Base-by-base conservation (phyloP, 2,113 vertebrate species). In the Osmerus eperlanus region DNA sequence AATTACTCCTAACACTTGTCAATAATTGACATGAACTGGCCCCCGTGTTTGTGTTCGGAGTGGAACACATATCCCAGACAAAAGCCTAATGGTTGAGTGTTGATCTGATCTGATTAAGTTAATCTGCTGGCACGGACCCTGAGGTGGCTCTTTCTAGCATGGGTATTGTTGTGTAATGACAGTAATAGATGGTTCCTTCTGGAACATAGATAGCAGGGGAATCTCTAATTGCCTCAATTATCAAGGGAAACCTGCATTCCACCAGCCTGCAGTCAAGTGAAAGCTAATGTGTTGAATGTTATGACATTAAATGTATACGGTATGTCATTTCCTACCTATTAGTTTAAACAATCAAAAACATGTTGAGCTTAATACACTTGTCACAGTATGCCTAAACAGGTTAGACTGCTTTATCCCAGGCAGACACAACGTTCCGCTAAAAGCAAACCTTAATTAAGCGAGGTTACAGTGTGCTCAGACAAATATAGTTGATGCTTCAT, bases 141-240 rank as follows among this genome's bases (percentile, higher is more conserved):
- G 79, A 75, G 83, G 83, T 84, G 78, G 79, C 70, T 72, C 68
- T 78, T 82, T 78, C 67, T 80, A 15, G 32, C 32, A 13, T 11
- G 32, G n/a, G 41, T n/a, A 12, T n/a, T 63, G 64, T 81, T 84
- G 81, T 78, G 79, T 82, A 82, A 84, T 77, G 68, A 72, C 85
- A 53, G 51, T 36, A 84, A 84, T 85, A 82, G 80, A 76, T 83
- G 84, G 70, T 86, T 89, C 68, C 62, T 86, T 68, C 75, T 80
- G 67, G 68, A 60, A 73, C 25, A 63, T 74, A 85, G 79, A 78
- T 67, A 87, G 72, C 70, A 74, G 73, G 72, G 74, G 73, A 86
- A 89, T 81, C 83, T 86, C 84, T 87, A 89, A 89, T 87, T 88
- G 83, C 73, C 47, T 67, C 80, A 85, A 86, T 88, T 88, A 89